Evolutionary conservation across 2,113 vertebrate genomes (phyloP), one percentile per base, ranked within the genome.

Genomic region (Riparia riparia): DNA sequence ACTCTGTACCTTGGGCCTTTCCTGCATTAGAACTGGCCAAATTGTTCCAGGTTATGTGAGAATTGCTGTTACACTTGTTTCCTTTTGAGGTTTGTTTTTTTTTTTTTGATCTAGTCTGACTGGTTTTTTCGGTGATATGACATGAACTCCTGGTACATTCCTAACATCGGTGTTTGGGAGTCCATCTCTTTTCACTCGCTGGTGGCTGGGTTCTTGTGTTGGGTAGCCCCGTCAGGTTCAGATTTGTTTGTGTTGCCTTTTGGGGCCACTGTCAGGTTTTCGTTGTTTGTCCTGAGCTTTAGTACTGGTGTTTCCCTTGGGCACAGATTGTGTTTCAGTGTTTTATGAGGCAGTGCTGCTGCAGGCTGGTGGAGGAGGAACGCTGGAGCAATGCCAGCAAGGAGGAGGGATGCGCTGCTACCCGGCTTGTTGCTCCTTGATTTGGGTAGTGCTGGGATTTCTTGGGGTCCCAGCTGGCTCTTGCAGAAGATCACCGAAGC

Each of bases 121-220:
- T 64, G 2, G 0, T 8, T 65, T 74, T 60, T 69, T 11, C 29
- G 17, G n/a, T 28, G 58, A 10, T 73, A 44, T 74, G 16, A 5
- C 8, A 12, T 25, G 8, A 58, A 2, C 31, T 70, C 20, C 45
- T 2, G 1, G 11, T 44, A 24, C 2, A 0, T 57, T 61, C 4
- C 6, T 66, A 42, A 17, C 32, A 22, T 14, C 0, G 0, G 29
- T 25, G 13, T 65, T 80, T 44, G 15, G 18, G 20, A 37, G 65
- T 25, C 56, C 56, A 12, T 29, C 12, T 26, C 26, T 82, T 78
- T 76, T 49, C 44, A 26, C 79, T 88, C 24, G 4, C 12, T 50
- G 39, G 2, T 60, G 61, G 24, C 31, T 4, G 2, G 4, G 6
- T 49, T 37, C 42, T 34, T 51, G 26, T 24, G 1, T 17, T 47